Conservation (phyloP, 2,113 vertebrate genomes). For the Coryphaenoides rupestris region DNA sequence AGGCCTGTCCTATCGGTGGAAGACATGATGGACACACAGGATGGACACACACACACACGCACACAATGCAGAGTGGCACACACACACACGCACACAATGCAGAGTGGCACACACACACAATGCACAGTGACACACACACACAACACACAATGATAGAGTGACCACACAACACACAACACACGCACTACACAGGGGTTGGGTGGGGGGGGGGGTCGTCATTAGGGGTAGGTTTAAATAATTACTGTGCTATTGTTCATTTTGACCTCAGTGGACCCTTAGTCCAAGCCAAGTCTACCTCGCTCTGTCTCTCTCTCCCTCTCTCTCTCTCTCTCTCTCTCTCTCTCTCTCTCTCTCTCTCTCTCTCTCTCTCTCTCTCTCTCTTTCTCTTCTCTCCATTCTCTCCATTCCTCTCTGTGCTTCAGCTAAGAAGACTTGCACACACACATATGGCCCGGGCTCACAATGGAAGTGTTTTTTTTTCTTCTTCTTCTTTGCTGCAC, state of each 20-base stretch:
- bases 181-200: conserved; percentile 31
- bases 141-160: too few species aligned
- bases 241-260: conserved; percentile 61
- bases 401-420: conserved; percentile 25
- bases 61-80: too few species aligned
- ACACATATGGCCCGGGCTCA: not conserved
- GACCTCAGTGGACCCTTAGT: conserved; percentile 55
- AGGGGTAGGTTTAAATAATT: conserved; percentile 69
- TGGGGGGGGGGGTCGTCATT: conserved; percentile 54
- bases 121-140: conserved; percentile 16
- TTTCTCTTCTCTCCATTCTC: not conserved
- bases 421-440: not conserved
- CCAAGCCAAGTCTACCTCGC: conserved; percentile 38
- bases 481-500: too few species aligned
- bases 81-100: conserved; percentile 3
- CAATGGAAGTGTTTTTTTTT: not conserved
- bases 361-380: not conserved
- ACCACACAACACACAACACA: conserved; percentile 15
- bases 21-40: conserved; percentile 3
- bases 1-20: conserved; percentile 37
- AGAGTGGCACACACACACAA: conserved; percentile 23
- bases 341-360: conserved; percentile 7
- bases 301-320: conserved; percentile 2
- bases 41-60: conserved; percentile 8
- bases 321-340: not conserved